phyloP scores from a whole-genome alignment of 2,113 vertebrate genomes.

The Illadopsis cleaveri region DNA sequence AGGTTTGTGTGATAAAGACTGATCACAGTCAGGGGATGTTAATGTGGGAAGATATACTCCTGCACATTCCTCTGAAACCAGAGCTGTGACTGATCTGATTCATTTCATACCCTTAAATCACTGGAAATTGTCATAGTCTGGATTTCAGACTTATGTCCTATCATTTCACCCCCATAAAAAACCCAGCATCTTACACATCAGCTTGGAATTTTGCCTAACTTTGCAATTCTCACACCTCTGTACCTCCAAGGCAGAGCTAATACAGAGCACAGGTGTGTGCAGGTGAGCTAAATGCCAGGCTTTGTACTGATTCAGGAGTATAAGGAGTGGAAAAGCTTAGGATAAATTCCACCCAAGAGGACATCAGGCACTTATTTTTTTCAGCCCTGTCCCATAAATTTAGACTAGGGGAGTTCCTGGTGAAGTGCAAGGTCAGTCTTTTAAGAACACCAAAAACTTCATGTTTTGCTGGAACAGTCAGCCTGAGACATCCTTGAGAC shows the following conservation, averaged over 20 bases:
- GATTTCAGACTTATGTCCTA: background rate
- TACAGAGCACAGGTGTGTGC: background rate
- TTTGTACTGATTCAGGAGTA: background rate
- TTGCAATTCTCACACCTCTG: background rate
- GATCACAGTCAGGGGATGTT: conserved; percentile 60
- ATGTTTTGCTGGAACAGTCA: background rate
- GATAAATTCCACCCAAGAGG: background rate
- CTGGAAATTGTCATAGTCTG: conserved; percentile 32
- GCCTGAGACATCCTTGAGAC: background rate
- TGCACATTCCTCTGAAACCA: conserved; percentile 6
- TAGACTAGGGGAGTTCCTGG: background rate
- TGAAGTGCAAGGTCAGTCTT: background rate
- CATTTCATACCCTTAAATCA: conserved; percentile 36
- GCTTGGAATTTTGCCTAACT: conserved; percentile 24
- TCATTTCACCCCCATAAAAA: conserved; percentile 2
- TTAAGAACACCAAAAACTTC: background rate
- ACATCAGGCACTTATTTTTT: background rate
- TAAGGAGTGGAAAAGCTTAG: background rate
- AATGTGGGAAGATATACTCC: conserved; percentile 57
- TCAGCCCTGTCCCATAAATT: background rate
- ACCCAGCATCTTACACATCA: background rate
- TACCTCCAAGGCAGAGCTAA: background rate
- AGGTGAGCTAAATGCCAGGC: background rate
- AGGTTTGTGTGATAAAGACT: conserved; percentile 57
- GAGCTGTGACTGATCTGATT: conserved; percentile 52